These are phyloP conservation scores for Osmoderma eremita DNA, from an alignment of 2,888 invertebrate genomes.

Conservation along the genomic window DNA sequence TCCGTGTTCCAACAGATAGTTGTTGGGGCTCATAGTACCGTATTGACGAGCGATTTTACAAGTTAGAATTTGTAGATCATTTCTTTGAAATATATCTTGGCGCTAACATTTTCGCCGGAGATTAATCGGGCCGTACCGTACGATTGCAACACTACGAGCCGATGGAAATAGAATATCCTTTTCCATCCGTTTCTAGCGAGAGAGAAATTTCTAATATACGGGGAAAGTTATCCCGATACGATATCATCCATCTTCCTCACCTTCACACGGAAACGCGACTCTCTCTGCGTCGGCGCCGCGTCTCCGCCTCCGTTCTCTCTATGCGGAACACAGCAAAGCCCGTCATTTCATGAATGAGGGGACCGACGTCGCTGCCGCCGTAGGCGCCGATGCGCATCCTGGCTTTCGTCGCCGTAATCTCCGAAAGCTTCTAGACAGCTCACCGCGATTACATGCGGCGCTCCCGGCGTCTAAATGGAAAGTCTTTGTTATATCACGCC, in stretches of 20 bases:
- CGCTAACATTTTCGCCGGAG: no score
- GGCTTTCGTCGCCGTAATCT: slow-evolving; percentile 53
- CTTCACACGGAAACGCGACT: neutral
- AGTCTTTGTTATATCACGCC: slow-evolving; percentile 42
- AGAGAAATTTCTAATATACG: slow-evolving; percentile 11
- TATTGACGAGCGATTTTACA: no score
- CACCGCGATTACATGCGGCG: slow-evolving; percentile 48
- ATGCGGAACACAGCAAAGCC: slow-evolving; percentile 37
- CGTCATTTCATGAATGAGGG: slow-evolving; percentile 45
- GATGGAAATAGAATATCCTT: slow-evolving; percentile 20
- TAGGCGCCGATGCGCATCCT: slow-evolving; percentile 52
- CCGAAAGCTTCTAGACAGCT: slow-evolving; percentile 50
- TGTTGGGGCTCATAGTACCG: no score
- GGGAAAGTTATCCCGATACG: slow-evolving; percentile 9
- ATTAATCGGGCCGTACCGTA: no score
- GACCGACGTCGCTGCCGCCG: slow-evolving; percentile 49
- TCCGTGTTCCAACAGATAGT: no score
- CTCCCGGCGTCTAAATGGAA: slow-evolving; percentile 45
- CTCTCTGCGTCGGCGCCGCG: slow-evolving; percentile 30
- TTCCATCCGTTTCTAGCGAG: neutral
- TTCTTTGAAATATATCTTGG: no score
- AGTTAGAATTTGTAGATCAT: no score
- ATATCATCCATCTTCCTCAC: slow-evolving; percentile 11
- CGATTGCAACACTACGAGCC: neutral
- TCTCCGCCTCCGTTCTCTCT: slow-evolving; percentile 31